Evolutionary conservation across 2,797 vertebrate species (phyloP).

Genomic region (Cirrhinus molitorella): DNA sequence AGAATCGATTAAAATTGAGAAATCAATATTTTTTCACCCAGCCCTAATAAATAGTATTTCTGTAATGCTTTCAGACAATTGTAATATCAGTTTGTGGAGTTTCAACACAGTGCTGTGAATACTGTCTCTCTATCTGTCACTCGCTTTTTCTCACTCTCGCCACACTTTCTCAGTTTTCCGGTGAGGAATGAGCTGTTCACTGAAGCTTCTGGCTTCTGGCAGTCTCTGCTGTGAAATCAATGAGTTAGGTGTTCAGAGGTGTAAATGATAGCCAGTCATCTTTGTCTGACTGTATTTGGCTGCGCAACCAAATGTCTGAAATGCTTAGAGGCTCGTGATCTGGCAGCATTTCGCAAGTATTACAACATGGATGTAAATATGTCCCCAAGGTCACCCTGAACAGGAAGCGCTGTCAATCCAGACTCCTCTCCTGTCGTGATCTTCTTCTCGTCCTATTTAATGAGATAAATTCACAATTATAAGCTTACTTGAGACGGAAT

Average conservation of each 20-base stretch:
- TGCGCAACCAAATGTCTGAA: slow-evolving; percentile 27
- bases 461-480: background rate
- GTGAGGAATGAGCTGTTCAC: slow-evolving; percentile 34
- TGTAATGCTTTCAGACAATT: slow-evolving; percentile 7
- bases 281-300: slow-evolving; percentile 52
- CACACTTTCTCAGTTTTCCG: slow-evolving; percentile 39
- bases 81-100: background rate
- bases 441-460: background rate
- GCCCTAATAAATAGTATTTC: background rate
- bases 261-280: slow-evolving; percentile 61
- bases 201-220: slow-evolving; percentile 39
- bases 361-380: slow-evolving; percentile 43
- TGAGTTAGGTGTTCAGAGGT: slow-evolving; percentile 47
- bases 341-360: slow-evolving; percentile 41
- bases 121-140: background rate
- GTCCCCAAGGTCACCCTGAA: slow-evolving; percentile 50
- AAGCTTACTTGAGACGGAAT: background rate
- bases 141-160: slow-evolving; percentile 36
- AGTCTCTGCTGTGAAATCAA: slow-evolving; percentile 35
- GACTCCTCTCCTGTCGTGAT: background rate
- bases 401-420: slow-evolving; percentile 45
- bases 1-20: too few relatives aligned
- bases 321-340: slow-evolving; percentile 36
- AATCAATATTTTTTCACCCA: too few relatives aligned
- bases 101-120: slow-evolving; percentile 1